phyloP scores from a whole-genome alignment of 2,888 invertebrate genomes.

The Salticus scenicus region DNA sequence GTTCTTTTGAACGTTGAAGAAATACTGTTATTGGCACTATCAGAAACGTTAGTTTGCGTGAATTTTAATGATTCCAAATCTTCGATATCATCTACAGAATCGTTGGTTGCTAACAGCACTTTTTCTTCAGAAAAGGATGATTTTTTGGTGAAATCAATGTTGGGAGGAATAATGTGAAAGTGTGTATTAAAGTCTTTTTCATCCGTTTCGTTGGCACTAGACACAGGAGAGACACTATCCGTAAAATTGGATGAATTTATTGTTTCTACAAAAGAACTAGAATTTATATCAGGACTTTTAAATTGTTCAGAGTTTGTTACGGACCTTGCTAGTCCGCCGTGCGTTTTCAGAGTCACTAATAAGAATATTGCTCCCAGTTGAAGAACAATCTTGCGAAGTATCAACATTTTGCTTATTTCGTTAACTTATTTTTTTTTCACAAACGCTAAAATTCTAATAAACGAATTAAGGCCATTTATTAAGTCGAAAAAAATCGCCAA shows the following conservation, averaged over 20 bases:
- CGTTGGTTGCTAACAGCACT: too few species aligned
- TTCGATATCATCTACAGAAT: neutral
- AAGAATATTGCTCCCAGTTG: constrained; percentile 42
- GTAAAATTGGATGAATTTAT: neutral
- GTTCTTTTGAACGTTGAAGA: too few species aligned
- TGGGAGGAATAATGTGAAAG: too few species aligned
- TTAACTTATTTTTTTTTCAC: neutral
- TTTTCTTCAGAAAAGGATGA: too few species aligned
- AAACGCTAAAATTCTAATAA: neutral
- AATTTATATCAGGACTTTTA: neutral
- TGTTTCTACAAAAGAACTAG: neutral
- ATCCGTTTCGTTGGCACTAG: neutral
- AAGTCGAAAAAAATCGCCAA: too few species aligned
- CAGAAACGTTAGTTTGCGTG: neutral
- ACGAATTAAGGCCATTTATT: too few species aligned
- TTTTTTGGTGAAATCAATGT: neutral
- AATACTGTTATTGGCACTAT: neutral
- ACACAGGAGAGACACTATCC: neutral
- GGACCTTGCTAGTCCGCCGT: constrained; percentile 29
- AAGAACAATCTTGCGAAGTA: constrained; percentile 33
- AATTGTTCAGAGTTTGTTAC: constrained; percentile 17
- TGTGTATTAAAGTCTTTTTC: neutral
- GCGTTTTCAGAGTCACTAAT: constrained; percentile 38
- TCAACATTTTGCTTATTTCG: constrained; percentile 17
- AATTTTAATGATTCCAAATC: neutral